These are phyloP conservation scores for Chironomus riparius DNA, from an alignment of 2,888 invertebrate species.

Conservation along the genomic window DNA sequence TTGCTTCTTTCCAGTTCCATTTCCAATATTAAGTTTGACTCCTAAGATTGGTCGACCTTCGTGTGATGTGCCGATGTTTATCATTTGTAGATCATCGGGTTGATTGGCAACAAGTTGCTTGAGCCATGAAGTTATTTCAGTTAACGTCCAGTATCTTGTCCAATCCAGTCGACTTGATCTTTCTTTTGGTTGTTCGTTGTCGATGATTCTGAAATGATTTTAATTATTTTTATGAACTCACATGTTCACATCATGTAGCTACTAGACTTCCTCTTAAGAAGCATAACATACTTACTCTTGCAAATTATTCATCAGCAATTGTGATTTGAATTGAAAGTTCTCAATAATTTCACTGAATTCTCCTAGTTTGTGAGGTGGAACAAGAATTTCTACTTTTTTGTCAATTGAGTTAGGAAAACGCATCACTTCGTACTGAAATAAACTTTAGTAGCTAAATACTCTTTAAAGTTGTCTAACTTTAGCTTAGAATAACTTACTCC, in stretches of 20 bases:
- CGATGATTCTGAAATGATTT: neutral
- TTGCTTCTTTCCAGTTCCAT: slow-evolving; percentile 43
- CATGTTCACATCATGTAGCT: too few species aligned
- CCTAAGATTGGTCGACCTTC: slow-evolving; percentile 53
- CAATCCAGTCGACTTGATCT: slow-evolving; percentile 31
- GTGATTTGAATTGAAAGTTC: neutral
- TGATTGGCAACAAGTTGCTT: slow-evolving; percentile 42
- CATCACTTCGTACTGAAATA: neutral
- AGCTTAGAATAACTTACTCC: neutral
- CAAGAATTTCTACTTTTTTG: neutral
- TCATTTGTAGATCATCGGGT: slow-evolving; percentile 44
- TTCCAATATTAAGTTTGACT: slow-evolving; percentile 46
- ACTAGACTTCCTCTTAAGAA: too few species aligned
- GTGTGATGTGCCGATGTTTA: slow-evolving; percentile 49
- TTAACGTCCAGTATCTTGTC: slow-evolving; percentile 36
- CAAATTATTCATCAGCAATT: neutral
- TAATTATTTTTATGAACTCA: neutral
- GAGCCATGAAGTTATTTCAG: slow-evolving; percentile 50
- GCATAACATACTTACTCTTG: slow-evolving; percentile 17
- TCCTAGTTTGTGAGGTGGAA: slow-evolving; percentile 19
- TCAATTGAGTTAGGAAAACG: neutral
- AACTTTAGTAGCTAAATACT: too few species aligned
- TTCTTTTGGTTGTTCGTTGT: slow-evolving; percentile 9
- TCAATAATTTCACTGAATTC: slow-evolving; percentile 10
- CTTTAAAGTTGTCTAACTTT: too few species aligned